Conservation (phyloP, 2,797 vertebrate species). For the Trematomus bernacchii region DNA sequence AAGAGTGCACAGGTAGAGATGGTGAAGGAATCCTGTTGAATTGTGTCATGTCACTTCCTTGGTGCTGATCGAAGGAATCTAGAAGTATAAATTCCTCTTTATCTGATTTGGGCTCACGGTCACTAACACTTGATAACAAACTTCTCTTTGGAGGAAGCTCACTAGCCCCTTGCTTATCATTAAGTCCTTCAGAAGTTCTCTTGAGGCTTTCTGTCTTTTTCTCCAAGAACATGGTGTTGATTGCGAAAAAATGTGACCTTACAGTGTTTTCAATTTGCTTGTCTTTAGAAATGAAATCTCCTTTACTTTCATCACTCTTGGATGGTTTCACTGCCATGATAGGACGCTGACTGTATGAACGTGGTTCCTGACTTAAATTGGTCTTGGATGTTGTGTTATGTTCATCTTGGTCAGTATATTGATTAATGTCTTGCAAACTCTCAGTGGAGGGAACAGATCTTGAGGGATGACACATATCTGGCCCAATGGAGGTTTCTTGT, state of each 20-base stretch:
- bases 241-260: not conserved
- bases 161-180: slow-evolving; percentile 10
- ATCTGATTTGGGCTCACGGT: slow-evolving; percentile 14
- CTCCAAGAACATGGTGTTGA: slow-evolving; percentile 18
- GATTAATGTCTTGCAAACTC: slow-evolving; percentile 19
- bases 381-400: slow-evolving; percentile 30
- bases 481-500: not conserved
- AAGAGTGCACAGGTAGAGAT: slow-evolving; percentile 20
- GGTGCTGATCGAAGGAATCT: slow-evolving; percentile 24
- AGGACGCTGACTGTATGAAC: slow-evolving; percentile 40
- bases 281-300: slow-evolving; percentile 22
- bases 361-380: slow-evolving; percentile 27
- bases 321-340: slow-evolving; percentile 69
- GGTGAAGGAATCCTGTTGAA: slow-evolving; percentile 19
- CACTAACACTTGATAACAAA: slow-evolving; percentile 13
- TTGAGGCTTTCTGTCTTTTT: slow-evolving; percentile 37
- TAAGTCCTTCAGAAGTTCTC: slow-evolving; percentile 15
- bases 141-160: slow-evolving; percentile 15
- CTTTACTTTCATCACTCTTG: slow-evolving; percentile 59
- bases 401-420: slow-evolving; percentile 22
- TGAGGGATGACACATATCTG: slow-evolving; percentile 12
- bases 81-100: not conserved
- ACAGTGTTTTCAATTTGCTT: slow-evolving; percentile 15
- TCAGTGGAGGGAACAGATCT: slow-evolving; percentile 1
- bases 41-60: slow-evolving; percentile 40